Evolutionary conservation across 1,140 invertebrate species (phyloP).

Genomic region (Helicoverpa armigera): DNA sequence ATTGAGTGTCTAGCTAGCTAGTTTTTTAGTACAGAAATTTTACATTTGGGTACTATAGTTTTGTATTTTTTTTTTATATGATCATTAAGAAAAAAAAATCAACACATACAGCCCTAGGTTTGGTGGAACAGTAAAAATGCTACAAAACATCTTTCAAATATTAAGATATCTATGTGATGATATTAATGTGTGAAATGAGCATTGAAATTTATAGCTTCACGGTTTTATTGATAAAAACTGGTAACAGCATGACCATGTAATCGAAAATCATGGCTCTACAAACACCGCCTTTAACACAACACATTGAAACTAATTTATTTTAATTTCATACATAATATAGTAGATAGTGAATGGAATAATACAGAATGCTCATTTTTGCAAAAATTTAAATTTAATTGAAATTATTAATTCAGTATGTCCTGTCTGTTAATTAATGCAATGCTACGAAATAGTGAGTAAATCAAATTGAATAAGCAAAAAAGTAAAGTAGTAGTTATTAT

Average conservation of each 20-base stretch:
- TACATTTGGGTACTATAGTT: too few relatives aligned
- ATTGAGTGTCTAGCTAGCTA: too few relatives aligned
- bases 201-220: constrained; percentile 19
- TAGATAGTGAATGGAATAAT: background rate
- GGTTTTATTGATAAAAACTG: constrained; percentile 8
- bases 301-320: constrained; percentile 11
- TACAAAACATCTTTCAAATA: constrained; percentile 1
- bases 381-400: too few relatives aligned
- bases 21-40: too few relatives aligned
- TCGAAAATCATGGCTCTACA: constrained; percentile 24
- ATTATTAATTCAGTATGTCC: background rate
- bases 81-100: too few relatives aligned
- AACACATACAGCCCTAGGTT: too few relatives aligned
- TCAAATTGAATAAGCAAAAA: too few relatives aligned
- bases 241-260: constrained; percentile 19
- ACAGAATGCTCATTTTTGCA: background rate
- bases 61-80: too few relatives aligned
- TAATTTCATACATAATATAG: background rate
- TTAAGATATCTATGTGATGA: background rate
- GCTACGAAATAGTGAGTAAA: too few relatives aligned
- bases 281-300: constrained; percentile 19
- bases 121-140: too few relatives aligned
- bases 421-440: too few relatives aligned
- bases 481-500: too few relatives aligned
- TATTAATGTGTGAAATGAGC: constrained; percentile 14